Conservation (phyloP, 2,113 vertebrate species). For the Tragulus kanchil region DNA sequence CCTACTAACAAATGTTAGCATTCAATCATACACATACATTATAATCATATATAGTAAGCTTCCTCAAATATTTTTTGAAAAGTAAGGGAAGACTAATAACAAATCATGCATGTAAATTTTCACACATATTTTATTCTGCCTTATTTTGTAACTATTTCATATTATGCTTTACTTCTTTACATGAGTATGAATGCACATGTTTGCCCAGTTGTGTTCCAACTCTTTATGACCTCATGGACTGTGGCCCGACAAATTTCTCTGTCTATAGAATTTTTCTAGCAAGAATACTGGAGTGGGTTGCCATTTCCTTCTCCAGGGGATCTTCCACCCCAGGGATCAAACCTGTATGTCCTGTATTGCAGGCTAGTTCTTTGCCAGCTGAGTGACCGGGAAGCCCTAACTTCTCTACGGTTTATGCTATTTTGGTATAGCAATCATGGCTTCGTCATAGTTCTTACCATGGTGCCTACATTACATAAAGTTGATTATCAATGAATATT, state of each 20-base stretch:
- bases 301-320: background rate
- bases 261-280: background rate
- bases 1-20: background rate
- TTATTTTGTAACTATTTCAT: background rate
- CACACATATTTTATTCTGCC: background rate
- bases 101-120: background rate
- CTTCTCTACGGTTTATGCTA: background rate
- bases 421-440: background rate
- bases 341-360: background rate
- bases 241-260: background rate
- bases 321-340: background rate
- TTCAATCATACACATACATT: background rate
- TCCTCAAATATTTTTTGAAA: background rate
- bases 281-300: background rate
- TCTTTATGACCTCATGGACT: background rate
- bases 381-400: background rate
- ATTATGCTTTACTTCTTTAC: background rate
- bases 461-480: background rate
- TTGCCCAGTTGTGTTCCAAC: background rate
- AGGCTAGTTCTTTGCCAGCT: background rate
- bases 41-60: background rate
- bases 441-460: background rate
- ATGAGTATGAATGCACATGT: background rate
- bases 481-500: conserved; percentile 55
- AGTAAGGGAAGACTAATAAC: background rate